Percentiles rank a stretch among this genome's conserved stretches.
These are phyloP conservation scores for Drosophila peninsularis DNA, from an alignment of 2,888 invertebrate species.

Conservation along the genomic window DNA sequence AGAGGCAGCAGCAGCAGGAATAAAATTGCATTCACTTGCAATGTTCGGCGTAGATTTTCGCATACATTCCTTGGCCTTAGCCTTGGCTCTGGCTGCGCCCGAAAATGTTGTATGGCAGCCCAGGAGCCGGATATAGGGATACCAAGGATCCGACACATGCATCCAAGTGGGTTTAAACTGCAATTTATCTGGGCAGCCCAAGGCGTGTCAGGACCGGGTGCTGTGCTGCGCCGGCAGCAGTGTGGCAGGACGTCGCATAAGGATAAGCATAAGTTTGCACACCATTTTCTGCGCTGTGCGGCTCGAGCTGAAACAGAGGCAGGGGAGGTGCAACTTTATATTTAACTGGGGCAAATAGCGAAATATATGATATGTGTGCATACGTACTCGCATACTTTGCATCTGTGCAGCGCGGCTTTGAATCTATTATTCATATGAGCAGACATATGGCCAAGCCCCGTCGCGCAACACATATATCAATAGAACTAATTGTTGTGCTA, in stretches of 20 bases:
- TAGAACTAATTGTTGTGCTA: constrained; percentile 68
- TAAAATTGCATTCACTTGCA: constrained; percentile 61
- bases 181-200: constrained; percentile 68
- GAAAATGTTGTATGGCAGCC: constrained; percentile 58
- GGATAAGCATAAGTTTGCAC: constrained; percentile 77
- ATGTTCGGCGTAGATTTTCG: constrained; percentile 49
- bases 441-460: constrained; percentile 56
- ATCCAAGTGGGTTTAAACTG: constrained; percentile 76
- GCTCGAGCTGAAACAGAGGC: constrained; percentile 42
- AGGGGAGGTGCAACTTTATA: neutral
- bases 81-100: constrained; percentile 41
- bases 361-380: constrained; percentile 7
- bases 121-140: constrained; percentile 34
- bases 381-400: constrained; percentile 36
- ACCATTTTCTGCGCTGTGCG: constrained; percentile 62
- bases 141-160: constrained; percentile 65
- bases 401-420: constrained; percentile 58
- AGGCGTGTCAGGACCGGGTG: constrained; percentile 5
- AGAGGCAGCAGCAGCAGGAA: constrained; percentile 7
- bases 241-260: constrained; percentile 47
- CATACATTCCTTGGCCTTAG: neutral
- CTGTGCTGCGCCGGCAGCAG: neutral
- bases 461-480: constrained; percentile 52
- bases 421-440: constrained; percentile 72
- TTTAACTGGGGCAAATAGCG: constrained; percentile 39